Conservation (phyloP, 1,140 invertebrate genomes). For the Oedothorax gibbosus region DNA sequence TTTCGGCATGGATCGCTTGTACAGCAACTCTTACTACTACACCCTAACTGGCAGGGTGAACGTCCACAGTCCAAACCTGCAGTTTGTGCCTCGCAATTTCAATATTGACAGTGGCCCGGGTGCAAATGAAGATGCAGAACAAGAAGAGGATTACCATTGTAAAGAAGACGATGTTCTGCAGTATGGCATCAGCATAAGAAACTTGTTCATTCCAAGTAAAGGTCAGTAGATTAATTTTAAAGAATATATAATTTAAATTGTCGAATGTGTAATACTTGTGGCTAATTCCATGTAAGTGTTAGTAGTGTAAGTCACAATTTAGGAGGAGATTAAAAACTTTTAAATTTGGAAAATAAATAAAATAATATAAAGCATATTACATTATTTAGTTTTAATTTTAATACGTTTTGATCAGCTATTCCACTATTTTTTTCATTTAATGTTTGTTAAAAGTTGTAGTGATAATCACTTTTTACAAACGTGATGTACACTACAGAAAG, state of each 20-base stretch:
- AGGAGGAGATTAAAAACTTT: too few relatives aligned
- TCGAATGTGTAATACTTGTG: too few relatives aligned
- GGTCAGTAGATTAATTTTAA: conserved; percentile 67
- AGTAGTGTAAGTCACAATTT: too few relatives aligned
- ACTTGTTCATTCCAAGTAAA: conserved; percentile 76
- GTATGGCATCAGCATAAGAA: conserved; percentile 67
- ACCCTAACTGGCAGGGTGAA: conserved; percentile 90
- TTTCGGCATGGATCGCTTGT: conserved; percentile 75
- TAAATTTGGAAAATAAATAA: too few relatives aligned
- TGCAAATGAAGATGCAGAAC: conserved; percentile 22
- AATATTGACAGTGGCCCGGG: conserved; percentile 65
- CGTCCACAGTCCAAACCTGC: conserved; percentile 93
- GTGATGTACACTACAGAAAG: too few relatives aligned
- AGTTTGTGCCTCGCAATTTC: conserved; percentile 92
- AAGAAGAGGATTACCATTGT: conserved; percentile 19
- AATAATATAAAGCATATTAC: too few relatives aligned
- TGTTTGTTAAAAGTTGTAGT: too few relatives aligned
- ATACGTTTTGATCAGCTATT: too few relatives aligned
- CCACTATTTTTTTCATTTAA: too few relatives aligned
- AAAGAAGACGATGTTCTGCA: conserved; percentile 14
- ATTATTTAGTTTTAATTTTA: too few relatives aligned
- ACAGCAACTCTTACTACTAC: conserved; percentile 80
- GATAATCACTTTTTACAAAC: too few relatives aligned
- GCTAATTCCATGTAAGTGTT: too few relatives aligned
- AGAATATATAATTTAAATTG: not conserved